Percentiles rank a stretch among this genome's conserved stretches.
These are phyloP conservation scores for Cacoxenus indagator DNA, from an alignment of 2,888 invertebrate genomes.

Conservation along the genomic window DNA sequence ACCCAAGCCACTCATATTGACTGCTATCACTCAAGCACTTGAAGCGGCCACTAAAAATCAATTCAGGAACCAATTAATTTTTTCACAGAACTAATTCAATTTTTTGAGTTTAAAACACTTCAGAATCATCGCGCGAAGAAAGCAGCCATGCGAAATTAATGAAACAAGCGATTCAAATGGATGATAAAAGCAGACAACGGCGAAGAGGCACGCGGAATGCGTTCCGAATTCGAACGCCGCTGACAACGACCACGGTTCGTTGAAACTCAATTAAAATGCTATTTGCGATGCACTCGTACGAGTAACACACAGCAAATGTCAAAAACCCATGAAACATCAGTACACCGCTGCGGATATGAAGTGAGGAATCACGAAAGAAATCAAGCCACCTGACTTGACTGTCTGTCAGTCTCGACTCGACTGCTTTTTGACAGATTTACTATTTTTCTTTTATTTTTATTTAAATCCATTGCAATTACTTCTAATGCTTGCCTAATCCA, in stretches of 20 bases:
- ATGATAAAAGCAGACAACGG: not conserved
- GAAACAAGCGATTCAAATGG: not conserved
- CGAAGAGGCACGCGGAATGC: no score
- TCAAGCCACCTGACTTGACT: not conserved
- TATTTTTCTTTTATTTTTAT: slow-evolving; percentile 44
- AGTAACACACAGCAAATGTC: slow-evolving; percentile 27
- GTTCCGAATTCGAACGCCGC: no score
- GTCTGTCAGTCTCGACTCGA: not conserved
- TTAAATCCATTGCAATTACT: slow-evolving; percentile 52
- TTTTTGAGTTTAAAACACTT: not conserved
- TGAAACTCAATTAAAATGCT: slow-evolving; percentile 15
- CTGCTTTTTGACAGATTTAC: slow-evolving; percentile 12
- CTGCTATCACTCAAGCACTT: not conserved
- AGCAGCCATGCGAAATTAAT: not conserved
- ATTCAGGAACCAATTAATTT: not conserved
- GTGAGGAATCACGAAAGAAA: no score
- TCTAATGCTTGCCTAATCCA: slow-evolving; percentile 47
- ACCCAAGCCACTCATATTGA: not conserved
- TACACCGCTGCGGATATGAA: no score
- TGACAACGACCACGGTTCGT: not conserved
- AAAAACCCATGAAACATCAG: slow-evolving; percentile 23
- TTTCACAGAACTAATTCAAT: not conserved
- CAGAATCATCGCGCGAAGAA: not conserved
- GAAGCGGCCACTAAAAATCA: not conserved
- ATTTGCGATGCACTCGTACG: slow-evolving; percentile 5